Base-by-base conservation (phyloP, 92 coral and sea anemone species). In the Scolanthus callimorphus region DNA sequence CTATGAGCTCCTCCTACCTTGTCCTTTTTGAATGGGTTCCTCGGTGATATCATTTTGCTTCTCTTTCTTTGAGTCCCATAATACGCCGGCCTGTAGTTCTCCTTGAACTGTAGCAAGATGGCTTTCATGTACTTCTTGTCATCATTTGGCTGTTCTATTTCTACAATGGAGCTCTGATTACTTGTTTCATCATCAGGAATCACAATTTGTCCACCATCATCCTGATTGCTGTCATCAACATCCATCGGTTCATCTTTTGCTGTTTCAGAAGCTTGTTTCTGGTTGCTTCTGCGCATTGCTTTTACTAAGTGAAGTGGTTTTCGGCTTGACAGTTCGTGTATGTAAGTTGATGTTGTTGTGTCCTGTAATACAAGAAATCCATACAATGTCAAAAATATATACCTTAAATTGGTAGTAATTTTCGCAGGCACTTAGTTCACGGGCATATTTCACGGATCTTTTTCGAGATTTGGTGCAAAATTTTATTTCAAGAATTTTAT, bases 41-140 rank as follows among this genome's bases (percentile, higher is more conserved):
- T 80, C 60, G 98, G 85, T 8, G 96, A 82, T 37, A 92, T 79
- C 23, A 29, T 50, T 29, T 48, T 56, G 73, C 98, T 92, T 53
- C 57, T 92, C 79, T 88, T 92, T 37, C 85, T 71, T 69, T 81
- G 83, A 12, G 92, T 92, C 24, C 98, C 98, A 74, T 80, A 88
- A 52, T 88, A 92, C 31, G 98, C 89, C 23, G 98, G 98, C 47
- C 98, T 72, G 60, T 85, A 71, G 68, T 92, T 84, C 11, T 60
- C 81, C 25, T 77, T 76, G 59, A 92, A 92, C 74, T 92, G 84
- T 17, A 92, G 64, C 29, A 88, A 68, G 44, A 90, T 89, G 23
- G 63, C 78, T 17, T 67, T 92, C 73, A 78, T 59, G 17, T 67
- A 63, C 8, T 3, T 44, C 41, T 39, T 28, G 12, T 60, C 3